Base-by-base conservation (phyloP, 2,888 invertebrate species). In the Aporophyla lueneburgensis region DNA sequence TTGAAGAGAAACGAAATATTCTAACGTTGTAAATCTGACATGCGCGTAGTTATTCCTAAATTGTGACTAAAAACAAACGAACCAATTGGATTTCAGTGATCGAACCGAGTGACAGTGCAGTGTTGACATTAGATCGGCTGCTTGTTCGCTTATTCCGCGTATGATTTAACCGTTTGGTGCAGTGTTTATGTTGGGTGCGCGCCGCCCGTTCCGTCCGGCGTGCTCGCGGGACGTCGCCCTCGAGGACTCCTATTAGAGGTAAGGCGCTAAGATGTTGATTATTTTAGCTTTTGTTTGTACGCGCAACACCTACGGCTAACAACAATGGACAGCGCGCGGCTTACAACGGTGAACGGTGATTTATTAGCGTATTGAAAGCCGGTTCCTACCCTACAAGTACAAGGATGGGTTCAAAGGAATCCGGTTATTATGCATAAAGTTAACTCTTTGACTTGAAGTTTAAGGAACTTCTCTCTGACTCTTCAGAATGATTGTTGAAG, bases 181-280 rank as follows among this genome's bases (percentile, higher is more conserved):
- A 95, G 96, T 96, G 96, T 96, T 96, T 96, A 96, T 96, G 96
- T 96, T 94, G 93, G 93, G 92, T 94, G 92, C 94, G 95, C 94
- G 94, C 93, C 93, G 93, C 93, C 92, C 91, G 95, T 91, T 94
- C 91, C 91, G 92, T 94, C 92, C 94, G 94, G 93, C 93, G 92
- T 93, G 92, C 91, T 93, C 93, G 93, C 95, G 93, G 94, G 93
- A 93, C 96, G 95, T 96, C 96, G 96, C 96, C 96, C 95, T 93
- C 96, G 89, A 93, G 90, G 93, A 94, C 91, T 94, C 92, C 84
- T 93, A 93, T 91, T 93, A 95, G 95, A 95, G 94, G 96, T 96
- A 90, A 93, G 91, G 84, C 89, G 82, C 78, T 80, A 87, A 90
- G 90, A 89, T 88, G 86, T 91, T 89, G 88, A 90, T 91, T 92